Evolutionary conservation across 1,140 invertebrate species (phyloP), one percentile per base, ranked within the genome.

Genomic region (Papilio aristodemus): DNA sequence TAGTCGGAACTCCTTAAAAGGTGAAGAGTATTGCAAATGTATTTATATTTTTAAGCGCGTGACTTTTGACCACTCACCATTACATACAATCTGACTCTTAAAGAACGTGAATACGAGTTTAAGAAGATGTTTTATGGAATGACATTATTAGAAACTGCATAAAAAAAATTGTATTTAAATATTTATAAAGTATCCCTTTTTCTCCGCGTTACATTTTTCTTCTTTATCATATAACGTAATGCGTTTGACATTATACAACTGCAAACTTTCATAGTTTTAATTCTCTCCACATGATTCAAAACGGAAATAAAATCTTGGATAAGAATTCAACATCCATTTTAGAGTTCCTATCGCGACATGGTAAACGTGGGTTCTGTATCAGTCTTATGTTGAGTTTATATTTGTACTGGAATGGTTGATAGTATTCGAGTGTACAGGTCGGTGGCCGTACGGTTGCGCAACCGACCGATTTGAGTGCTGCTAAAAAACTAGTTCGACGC

Each of bases 401-500:
- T 46, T 19, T 46, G 43, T 19, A 6, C 17, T 46, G 43, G 1
- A 19, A 46, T 19, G 14, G 19, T 46, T 46, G 11, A 14, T 46
- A 46, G n/a, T 9, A 5, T 9, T 38, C n/a, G n/a, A n/a, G 8
- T 54, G 46, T 39, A 63, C 79, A 76, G 87, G 86, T 89, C 86
- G 86, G 77, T 85, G 86, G 79, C 86, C 85, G 79, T 71, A 78
- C 78, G 78, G 22, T 91, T 91, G 82, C 85, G 83, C 81, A 91
- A 91, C 77, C 81, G 71, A 64, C 76, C 79, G 63, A 86, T 85
- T 87, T 85, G 82, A 76, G 76, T 76, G 75, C 66, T 80, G 86
- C 85, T 79, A 89, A 88, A 90, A 90, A 91, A 89, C 87, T 85
- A 87, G 84, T 84, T 83, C 77, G 82, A 85, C 77, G 79, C 81